A percentile compares a stretch with the other conserved stretches of the same genome.
phyloP scores from a whole-genome alignment of 2,888 invertebrate species.

The Zhuqinia jingwanae region DNA sequence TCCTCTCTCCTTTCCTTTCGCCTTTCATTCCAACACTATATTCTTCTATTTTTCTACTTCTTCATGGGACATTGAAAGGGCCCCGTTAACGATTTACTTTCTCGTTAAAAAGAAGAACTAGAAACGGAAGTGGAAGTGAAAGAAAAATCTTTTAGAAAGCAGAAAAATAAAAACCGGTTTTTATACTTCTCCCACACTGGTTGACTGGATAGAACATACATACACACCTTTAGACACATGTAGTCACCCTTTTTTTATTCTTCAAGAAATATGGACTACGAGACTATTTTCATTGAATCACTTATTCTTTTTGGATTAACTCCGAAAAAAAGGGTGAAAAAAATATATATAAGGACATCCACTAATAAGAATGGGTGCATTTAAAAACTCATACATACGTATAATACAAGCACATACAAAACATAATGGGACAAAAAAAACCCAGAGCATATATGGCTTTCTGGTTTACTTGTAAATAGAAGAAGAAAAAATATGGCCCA shows the following conservation, averaged over 20 bases:
- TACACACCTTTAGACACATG: too few species aligned
- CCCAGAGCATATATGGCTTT: too few species aligned
- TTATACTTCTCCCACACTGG: background rate
- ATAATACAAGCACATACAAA: too few species aligned
- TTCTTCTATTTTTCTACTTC: conserved; percentile 7
- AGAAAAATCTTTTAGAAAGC: conserved; percentile 47
- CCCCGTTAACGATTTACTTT: conserved; percentile 26
- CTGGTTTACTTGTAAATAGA: too few species aligned
- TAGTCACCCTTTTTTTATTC: conserved; percentile 12
- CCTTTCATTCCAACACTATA: conserved; percentile 40
- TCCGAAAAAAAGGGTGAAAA: conserved; percentile 39
- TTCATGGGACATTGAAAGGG: background rate
- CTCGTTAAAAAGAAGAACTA: conserved; percentile 2
- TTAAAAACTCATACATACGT: too few species aligned
- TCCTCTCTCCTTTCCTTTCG: conserved; percentile 15
- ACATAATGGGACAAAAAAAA: too few species aligned
- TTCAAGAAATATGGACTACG: conserved; percentile 3
- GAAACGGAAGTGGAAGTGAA: conserved; percentile 31
- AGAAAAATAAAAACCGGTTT: conserved; percentile 32
- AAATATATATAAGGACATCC: too few species aligned
- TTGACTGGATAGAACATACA: too few species aligned
- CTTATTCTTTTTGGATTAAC: conserved; percentile 46
- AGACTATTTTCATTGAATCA: conserved; percentile 44
- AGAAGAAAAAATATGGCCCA: background rate
- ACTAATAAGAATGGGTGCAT: too few species aligned